These are phyloP conservation scores for Rhysida immarginata DNA, from an alignment of 1,140 invertebrate genomes.

Conservation along the genomic window DNA sequence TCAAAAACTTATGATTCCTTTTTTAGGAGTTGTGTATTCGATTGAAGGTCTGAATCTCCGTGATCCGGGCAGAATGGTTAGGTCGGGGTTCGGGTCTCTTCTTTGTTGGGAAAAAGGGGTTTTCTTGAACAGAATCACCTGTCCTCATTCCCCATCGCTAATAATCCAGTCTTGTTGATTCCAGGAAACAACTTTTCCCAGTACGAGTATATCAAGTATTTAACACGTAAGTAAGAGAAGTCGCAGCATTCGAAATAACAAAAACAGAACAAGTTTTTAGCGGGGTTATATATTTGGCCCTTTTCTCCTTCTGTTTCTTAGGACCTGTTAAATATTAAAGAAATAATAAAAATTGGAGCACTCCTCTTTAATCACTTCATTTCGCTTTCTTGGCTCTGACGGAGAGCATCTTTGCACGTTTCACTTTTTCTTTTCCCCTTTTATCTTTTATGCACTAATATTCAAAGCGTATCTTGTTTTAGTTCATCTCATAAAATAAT, in stretches of 20 bases:
- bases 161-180: conserved; percentile 19
- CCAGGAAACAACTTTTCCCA: conserved; percentile 46
- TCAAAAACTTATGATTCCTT: neutral
- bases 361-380: conserved; percentile 11
- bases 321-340: no score
- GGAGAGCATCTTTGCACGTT: neutral
- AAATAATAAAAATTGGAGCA: no score
- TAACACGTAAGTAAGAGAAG: conserved; percentile 41
- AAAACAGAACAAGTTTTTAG: neutral
- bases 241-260: neutral
- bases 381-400: neutral
- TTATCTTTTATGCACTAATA: no score
- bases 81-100: neutral
- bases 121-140: neutral
- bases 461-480: no score
- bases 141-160: neutral
- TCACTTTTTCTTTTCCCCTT: no score
- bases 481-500: no score
- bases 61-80: neutral
- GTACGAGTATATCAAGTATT: conserved; percentile 47
- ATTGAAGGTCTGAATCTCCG: no score
- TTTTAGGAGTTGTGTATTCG: neutral
- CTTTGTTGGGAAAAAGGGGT: neutral
- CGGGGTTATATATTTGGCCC: neutral
- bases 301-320: conserved; percentile 13